Conservation (phyloP, 2,113 vertebrate species). For the Phoenicopterus ruber region DNA sequence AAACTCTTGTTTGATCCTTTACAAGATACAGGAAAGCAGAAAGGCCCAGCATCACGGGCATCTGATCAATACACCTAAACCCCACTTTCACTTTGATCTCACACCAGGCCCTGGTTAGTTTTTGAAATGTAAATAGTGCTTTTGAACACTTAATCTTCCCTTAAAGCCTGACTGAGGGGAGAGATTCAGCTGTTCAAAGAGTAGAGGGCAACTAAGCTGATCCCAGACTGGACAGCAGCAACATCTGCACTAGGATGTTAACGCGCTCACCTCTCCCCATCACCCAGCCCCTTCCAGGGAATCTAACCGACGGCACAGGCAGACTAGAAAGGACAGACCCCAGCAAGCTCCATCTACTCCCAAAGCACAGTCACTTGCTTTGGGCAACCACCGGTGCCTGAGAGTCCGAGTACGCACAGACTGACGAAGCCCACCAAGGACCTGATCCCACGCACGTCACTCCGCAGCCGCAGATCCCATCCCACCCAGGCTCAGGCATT, state of each 20-base stretch:
- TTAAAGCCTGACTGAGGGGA: neutral
- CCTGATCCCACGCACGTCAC: too few species aligned
- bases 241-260: neutral
- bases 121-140: slow-evolving; percentile 63
- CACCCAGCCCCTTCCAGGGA: fast-evolving
- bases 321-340: neutral
- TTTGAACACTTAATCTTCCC: slow-evolving; percentile 47
- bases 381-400: neutral
- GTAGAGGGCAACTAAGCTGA: neutral
- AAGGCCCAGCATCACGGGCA: neutral
- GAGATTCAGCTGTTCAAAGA: neutral
- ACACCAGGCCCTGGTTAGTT: neutral
- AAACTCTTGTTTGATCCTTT: neutral
- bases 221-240: neutral
- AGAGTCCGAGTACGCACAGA: fast-evolving
- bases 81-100: slow-evolving; percentile 39
- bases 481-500: neutral
- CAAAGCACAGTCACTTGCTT: neutral
- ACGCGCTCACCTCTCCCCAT: neutral
- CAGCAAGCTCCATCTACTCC: neutral
- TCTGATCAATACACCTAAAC: slow-evolving; percentile 39
- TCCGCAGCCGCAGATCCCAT: neutral
- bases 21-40: neutral
- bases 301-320: neutral
- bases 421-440: neutral